Percentiles rank a stretch among this genome's conserved stretches.
Conservation (phyloP, 2,888 invertebrate species). For the Machimus rusticus region DNA sequence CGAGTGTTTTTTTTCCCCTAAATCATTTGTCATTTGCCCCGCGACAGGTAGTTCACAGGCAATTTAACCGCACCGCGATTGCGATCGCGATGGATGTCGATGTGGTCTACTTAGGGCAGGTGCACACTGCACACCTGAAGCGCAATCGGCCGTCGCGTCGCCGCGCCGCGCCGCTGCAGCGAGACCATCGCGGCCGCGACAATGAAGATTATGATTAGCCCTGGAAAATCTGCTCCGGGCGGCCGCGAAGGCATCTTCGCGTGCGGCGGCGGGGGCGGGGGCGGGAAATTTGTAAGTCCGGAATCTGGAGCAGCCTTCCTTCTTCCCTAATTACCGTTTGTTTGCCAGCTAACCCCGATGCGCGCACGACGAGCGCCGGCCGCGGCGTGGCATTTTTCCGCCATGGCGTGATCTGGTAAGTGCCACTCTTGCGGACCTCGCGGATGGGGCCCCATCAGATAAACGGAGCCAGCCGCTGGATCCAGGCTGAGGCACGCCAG, state of each 20-base stretch:
- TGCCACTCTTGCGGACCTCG: neutral
- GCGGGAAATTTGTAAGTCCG: conserved; percentile 15
- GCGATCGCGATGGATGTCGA: neutral
- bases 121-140: conserved; percentile 6
- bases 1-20: neutral
- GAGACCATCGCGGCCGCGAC: neutral
- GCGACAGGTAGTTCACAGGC: conserved; percentile 27
- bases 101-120: conserved; percentile 21
- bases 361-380: neutral
- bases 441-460: conserved; percentile 21
- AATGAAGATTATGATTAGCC: neutral
- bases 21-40: neutral
- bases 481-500: neutral
- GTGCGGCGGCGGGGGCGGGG: neutral
- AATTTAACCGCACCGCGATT: conserved; percentile 12
- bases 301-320: conserved; percentile 22
- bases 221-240: neutral
- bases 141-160: neutral
- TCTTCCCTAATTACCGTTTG: conserved; percentile 32
- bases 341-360: neutral
- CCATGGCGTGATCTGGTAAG: conserved; percentile 4
- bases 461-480: neutral
- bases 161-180: neutral
- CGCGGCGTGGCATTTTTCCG: neutral
- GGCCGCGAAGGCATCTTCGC: conserved; percentile 4